Conservation (phyloP, 2,888 invertebrate species). For the Caenorhabditis becei region DNA sequence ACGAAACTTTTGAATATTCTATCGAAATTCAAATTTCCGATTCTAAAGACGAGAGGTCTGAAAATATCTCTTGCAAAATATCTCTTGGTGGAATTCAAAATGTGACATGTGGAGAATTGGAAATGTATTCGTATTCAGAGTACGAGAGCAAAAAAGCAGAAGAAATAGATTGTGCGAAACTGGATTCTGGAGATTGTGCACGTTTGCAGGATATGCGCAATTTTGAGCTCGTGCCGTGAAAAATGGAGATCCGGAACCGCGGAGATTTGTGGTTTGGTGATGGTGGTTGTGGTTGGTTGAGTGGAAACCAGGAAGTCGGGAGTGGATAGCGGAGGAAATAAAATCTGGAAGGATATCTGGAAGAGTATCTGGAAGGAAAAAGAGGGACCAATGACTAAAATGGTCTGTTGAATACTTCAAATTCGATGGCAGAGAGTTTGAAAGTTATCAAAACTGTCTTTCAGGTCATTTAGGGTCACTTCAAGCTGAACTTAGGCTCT, state of each 20-base stretch:
- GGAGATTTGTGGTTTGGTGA: background rate
- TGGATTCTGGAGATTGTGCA: background rate
- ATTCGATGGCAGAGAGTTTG: no score
- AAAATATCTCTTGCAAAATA: constrained; percentile 18
- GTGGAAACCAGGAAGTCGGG: constrained; percentile 7
- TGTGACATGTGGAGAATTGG: constrained; percentile 15
- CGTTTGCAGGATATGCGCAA: constrained; percentile 22
- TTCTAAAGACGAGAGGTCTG: background rate
- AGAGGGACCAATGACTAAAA: no score
- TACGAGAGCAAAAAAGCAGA: constrained; percentile 15
- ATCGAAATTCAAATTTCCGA: background rate
- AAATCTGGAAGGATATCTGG: background rate
- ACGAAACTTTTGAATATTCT: background rate
- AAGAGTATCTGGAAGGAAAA: background rate
- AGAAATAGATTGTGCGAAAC: background rate
- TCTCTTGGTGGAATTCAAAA: constrained; percentile 2
- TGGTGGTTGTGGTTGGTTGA: background rate
- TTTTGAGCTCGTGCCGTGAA: background rate
- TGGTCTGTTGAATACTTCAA: no score
- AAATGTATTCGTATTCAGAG: constrained; percentile 21
- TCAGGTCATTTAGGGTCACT: no score
- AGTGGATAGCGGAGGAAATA: background rate
- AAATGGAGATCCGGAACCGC: constrained; percentile 7
- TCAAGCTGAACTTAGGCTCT: no score
- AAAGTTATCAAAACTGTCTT: no score